Evolutionary conservation across 1,140 invertebrate genomes (phyloP).

Genomic region (Cyclargus thomasi): DNA sequence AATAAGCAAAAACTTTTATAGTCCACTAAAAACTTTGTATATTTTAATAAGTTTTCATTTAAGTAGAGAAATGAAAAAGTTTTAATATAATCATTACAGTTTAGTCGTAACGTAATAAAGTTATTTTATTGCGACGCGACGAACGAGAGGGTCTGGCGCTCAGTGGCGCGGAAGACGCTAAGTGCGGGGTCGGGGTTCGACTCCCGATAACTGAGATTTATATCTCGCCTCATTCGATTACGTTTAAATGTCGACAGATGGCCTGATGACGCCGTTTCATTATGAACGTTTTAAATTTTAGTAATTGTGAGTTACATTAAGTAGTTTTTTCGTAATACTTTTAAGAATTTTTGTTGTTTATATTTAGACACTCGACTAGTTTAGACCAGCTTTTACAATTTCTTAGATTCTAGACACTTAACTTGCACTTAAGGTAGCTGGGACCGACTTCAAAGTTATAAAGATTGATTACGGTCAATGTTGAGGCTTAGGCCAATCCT

Average conservation of each 20-base stretch:
- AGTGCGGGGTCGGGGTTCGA: conserved; percentile 2
- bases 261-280: conserved; percentile 10
- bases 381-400: too few relatives aligned
- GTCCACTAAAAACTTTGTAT: background rate
- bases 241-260: conserved; percentile 13
- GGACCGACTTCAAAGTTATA: too few relatives aligned
- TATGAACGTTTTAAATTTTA: conserved; percentile 3
- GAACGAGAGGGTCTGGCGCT: background rate
- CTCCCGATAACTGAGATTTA: conserved; percentile 8
- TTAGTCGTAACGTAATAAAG: background rate
- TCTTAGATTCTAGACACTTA: too few relatives aligned
- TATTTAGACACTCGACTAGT: too few relatives aligned
- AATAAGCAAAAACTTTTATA: background rate
- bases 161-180: conserved; percentile 7
- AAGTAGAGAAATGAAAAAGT: conserved; percentile 3
- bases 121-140: conserved; percentile 9
- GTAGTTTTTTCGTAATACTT: too few relatives aligned
- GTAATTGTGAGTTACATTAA: too few relatives aligned
- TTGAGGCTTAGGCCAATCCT: too few relatives aligned
- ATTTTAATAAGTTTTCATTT: background rate
- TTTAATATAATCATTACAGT: background rate
- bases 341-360: too few relatives aligned
- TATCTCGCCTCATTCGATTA: conserved; percentile 8
- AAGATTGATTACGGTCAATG: too few relatives aligned
- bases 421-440: too few relatives aligned